Evolutionary conservation across 1,140 invertebrate genomes (phyloP).

Genomic region (Aphelenchoides fujianensis): DNA sequence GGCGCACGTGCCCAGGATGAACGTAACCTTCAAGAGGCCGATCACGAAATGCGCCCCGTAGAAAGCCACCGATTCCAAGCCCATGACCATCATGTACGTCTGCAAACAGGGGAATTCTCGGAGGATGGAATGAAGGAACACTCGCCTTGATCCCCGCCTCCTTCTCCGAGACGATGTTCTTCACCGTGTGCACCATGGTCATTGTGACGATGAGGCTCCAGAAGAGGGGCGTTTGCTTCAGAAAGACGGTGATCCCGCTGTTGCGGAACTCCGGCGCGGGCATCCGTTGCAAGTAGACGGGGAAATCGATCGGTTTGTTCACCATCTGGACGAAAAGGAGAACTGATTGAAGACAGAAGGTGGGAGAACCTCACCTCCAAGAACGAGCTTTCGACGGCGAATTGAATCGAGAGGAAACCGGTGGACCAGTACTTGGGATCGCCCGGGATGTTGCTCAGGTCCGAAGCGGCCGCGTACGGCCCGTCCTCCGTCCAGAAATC

Average conservation of each 20-base stretch:
- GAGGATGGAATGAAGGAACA: not conserved
- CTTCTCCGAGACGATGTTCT: slow-evolving; percentile 50
- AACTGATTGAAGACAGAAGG: slow-evolving; percentile 1
- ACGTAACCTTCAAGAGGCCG: slow-evolving; percentile 36
- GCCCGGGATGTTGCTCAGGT: slow-evolving; percentile 36
- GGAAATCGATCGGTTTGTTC: slow-evolving; percentile 23
- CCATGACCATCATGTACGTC: slow-evolving; percentile 55
- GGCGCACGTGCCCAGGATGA: slow-evolving; percentile 25
- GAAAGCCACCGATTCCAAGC: slow-evolving; percentile 42
- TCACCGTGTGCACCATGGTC: slow-evolving; percentile 45
- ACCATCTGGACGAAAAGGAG: slow-evolving; percentile 16
- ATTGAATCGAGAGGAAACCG: slow-evolving; percentile 48
- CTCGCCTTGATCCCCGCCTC: slow-evolving; percentile 53
- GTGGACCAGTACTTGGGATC: slow-evolving; percentile 39
- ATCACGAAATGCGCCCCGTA: slow-evolving; percentile 47
- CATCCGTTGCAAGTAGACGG: slow-evolving; percentile 38
- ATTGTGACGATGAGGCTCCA: slow-evolving; percentile 36
- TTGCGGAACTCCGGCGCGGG: slow-evolving; percentile 37
- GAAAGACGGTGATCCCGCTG: slow-evolving; percentile 25
- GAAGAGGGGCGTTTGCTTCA: slow-evolving; percentile 37
- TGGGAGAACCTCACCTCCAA: slow-evolving; percentile 27
- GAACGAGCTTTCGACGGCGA: slow-evolving; percentile 45
- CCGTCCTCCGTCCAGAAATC: slow-evolving; percentile 49
- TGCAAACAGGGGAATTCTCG: slow-evolving; percentile 25
- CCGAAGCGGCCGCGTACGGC: slow-evolving; percentile 25